These are phyloP conservation scores for Lottia gigantea DNA, from an alignment of 2,888 invertebrate species.

Conservation along the genomic window DNA sequence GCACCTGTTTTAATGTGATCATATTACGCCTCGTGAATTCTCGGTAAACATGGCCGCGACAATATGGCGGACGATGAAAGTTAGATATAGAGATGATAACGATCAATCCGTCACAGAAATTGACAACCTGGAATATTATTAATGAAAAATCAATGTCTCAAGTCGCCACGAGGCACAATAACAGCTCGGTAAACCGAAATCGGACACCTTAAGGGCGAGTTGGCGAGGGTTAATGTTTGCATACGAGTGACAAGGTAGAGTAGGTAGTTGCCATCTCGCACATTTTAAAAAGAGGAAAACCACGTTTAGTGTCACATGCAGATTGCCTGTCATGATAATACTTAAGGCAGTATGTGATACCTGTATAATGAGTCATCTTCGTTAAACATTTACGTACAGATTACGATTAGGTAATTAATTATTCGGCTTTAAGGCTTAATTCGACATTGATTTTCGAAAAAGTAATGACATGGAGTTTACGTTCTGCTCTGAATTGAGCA, in stretches of 20 bases:
- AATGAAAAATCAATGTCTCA: slow-evolving; percentile 6
- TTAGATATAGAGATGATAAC: neutral
- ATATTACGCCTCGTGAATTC: slow-evolving; percentile 9
- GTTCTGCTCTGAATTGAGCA: no score
- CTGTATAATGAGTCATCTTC: neutral
- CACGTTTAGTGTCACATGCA: slow-evolving; percentile 4
- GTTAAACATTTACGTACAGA: neutral
- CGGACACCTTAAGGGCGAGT: slow-evolving; percentile 4
- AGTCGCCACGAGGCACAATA: slow-evolving; percentile 8
- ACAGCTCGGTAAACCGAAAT: neutral
- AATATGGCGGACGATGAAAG: slow-evolving; percentile 2
- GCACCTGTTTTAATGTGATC: slow-evolving; percentile 6
- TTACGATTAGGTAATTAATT: no score
- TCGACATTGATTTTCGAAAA: no score
- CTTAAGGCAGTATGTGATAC: neutral
- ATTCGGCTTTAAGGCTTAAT: no score
- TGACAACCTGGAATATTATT: neutral
- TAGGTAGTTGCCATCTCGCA: neutral
- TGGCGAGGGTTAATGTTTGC: neutral
- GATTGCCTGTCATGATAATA: neutral
- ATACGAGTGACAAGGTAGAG: slow-evolving; percentile 4
- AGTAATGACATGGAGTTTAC: no score
- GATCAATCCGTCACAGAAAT: slow-evolving; percentile 5
- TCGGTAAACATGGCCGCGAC: slow-evolving; percentile 10
- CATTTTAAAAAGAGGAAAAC: slow-evolving; percentile 1